Conservation (phyloP, 1,140 invertebrate species). For the Triops cancriformis region DNA sequence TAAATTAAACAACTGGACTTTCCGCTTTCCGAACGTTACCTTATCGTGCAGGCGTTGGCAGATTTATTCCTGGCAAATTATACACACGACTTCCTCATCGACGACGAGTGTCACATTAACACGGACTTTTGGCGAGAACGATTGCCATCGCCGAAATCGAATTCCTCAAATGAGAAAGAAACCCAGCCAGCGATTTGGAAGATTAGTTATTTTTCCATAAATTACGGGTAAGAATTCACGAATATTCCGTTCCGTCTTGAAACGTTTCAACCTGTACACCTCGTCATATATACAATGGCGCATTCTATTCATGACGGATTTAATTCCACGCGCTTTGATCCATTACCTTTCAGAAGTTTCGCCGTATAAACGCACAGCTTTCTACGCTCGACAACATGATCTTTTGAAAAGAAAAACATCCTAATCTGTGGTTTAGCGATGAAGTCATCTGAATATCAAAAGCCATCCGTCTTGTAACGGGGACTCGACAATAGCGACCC, state of each 20-base stretch:
- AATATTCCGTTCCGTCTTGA: no score
- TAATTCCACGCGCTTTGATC: neutral
- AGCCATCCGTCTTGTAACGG: neutral
- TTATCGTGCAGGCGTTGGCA: neutral
- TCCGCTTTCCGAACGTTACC: neutral
- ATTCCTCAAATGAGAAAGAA: neutral
- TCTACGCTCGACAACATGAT: neutral
- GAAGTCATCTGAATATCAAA: constrained; percentile 4
- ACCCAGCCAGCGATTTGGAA: no score
- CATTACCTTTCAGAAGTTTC: neutral
- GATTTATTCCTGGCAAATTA: neutral
- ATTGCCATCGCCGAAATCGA: neutral
- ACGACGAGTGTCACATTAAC: neutral
- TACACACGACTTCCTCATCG: neutral
- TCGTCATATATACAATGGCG: neutral
- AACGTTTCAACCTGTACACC: no score
- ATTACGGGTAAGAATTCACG: no score
- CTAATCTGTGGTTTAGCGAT: neutral
- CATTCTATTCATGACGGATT: neutral
- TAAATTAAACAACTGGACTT: neutral
- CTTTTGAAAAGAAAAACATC: neutral
- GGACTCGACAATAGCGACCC: neutral
- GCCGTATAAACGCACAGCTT: neutral
- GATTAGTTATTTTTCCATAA: no score
- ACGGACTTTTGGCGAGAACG: neutral